Percentiles rank a stretch among this genome's conserved stretches.
Evolutionary conservation across 1,140 invertebrate species (phyloP).

Genomic region (Trachymyrmex septentrionalis): DNA sequence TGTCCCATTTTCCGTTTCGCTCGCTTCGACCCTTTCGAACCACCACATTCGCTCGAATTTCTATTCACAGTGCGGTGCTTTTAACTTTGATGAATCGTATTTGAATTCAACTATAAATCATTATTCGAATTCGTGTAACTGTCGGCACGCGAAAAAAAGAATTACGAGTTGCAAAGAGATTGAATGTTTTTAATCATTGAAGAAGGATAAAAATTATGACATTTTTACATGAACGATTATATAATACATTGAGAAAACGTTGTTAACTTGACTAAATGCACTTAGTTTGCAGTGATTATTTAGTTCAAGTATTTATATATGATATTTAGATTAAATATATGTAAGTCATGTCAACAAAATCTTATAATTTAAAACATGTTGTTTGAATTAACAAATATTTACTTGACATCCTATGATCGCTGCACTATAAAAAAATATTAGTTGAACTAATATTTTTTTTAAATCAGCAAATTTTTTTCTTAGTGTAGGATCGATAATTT

Average conservation of each 20-base stretch:
- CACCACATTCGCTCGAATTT: slow-evolving; percentile 31
- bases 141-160: neutral
- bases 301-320: too few relatives aligned
- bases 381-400: too few relatives aligned
- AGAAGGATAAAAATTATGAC: neutral
- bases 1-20: slow-evolving; percentile 66
- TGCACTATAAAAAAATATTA: too few relatives aligned
- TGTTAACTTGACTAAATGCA: too few relatives aligned
- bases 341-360: too few relatives aligned
- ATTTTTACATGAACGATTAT: neutral
- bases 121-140: slow-evolving; percentile 46
- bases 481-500: neutral
- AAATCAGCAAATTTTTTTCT: too few relatives aligned
- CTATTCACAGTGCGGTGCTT: slow-evolving; percentile 59
- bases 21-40: slow-evolving; percentile 42
- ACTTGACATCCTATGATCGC: too few relatives aligned
- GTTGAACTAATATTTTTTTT: too few relatives aligned
- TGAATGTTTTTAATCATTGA: neutral
- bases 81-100: slow-evolving; percentile 71
- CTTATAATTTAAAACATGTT: too few relatives aligned
- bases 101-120: slow-evolving; percentile 60
- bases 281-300: too few relatives aligned
- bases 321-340: too few relatives aligned
- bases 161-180: neutral
- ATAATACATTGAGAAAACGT: too few relatives aligned